Evolutionary conservation across 2,888 invertebrate species (phyloP).

Genomic region (Rutpela maculata): DNA sequence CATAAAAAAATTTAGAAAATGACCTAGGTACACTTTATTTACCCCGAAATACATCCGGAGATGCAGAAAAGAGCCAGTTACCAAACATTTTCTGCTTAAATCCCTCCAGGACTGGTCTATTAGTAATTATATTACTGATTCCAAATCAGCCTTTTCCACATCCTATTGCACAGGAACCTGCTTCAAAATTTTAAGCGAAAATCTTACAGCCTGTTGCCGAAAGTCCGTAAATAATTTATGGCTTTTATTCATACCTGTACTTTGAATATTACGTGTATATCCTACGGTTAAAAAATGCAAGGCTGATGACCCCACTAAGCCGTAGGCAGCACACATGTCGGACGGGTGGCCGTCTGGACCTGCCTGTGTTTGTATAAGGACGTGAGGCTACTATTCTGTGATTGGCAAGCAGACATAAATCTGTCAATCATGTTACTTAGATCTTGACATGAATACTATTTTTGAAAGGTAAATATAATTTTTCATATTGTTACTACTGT

Average conservation of each 20-base stretch:
- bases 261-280: background rate
- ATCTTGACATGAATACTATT: background rate
- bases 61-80: too few relatives aligned
- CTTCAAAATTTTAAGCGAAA: background rate
- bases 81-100: too few relatives aligned
- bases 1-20: too few relatives aligned
- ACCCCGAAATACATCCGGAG: too few relatives aligned
- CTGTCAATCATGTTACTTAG: background rate
- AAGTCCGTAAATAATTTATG: background rate
- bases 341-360: background rate
- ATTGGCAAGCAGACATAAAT: background rate
- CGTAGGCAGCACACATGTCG: background rate
- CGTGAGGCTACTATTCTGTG: background rate
- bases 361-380: background rate
- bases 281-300: background rate
- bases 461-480: background rate
- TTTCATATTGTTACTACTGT: too few relatives aligned
- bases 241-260: background rate
- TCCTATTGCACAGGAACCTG: background rate
- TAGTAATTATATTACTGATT: too few relatives aligned
- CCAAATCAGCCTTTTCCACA: too few relatives aligned
- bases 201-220: background rate
- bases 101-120: too few relatives aligned
- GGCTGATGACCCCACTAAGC: background rate
- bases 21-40: too few relatives aligned